Percentiles rank a stretch among this genome's conserved stretches.
phyloP scores from a whole-genome alignment of 2,797 vertebrate genomes.

The Premnoplex brunnescens region DNA sequence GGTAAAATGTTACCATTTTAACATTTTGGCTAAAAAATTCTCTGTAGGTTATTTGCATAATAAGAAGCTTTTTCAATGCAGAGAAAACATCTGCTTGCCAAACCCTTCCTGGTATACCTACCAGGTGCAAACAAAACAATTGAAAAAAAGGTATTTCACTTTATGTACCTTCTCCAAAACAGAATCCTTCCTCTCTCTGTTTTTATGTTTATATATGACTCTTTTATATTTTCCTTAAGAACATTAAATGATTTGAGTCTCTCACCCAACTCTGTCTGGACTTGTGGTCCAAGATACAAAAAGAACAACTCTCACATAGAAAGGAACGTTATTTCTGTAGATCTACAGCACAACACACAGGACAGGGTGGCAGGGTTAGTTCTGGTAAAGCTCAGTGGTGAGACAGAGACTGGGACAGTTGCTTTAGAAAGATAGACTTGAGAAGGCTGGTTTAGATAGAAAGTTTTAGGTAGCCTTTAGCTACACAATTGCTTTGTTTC shows the following conservation, averaged over 20 bases:
- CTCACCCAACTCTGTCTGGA: not conserved
- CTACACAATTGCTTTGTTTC: not conserved
- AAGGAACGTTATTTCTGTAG: not conserved
- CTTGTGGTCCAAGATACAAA: not conserved
- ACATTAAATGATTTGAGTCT: not conserved
- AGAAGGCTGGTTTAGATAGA: not conserved
- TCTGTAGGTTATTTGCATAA: not conserved
- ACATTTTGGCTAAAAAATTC: not conserved
- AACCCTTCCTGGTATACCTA: not conserved
- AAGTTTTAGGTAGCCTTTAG: not conserved
- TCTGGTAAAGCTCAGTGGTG: accelerated
- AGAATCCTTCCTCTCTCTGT: not conserved
- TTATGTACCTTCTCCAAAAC: not conserved
- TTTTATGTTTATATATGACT: not conserved
- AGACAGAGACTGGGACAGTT: not conserved
- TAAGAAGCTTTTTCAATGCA: not conserved
- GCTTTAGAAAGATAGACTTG: not conserved
- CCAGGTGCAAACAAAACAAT: not conserved
- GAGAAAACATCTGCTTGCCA: not conserved
- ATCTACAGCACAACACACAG: not conserved
- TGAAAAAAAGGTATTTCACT: not conserved
- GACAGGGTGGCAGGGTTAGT: not conserved
- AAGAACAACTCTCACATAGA: not conserved
- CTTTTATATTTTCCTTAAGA: not conserved
- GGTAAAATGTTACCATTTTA: not conserved